Percentiles rank a stretch among this genome's conserved stretches.
phyloP scores from a whole-genome alignment of 2,113 vertebrate species.

The Geococcyx californianus region DNA sequence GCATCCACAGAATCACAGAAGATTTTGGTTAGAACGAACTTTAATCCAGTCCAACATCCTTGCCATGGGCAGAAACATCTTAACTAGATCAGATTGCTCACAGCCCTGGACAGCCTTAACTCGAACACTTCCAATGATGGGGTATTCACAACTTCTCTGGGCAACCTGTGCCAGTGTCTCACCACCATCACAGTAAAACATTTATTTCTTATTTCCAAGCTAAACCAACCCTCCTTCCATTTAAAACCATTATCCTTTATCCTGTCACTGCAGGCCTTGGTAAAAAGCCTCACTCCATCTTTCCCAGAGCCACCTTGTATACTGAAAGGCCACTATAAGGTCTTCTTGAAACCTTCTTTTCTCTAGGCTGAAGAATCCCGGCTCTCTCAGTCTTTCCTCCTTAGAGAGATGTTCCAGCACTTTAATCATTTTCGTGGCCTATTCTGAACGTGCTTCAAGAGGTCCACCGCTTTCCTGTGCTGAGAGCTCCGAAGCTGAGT shows the following conservation, averaged over 20 bases:
- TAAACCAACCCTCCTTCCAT: not conserved
- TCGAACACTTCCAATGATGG: too few species aligned
- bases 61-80: not conserved
- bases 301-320: not conserved
- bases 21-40: not conserved
- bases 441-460: too few species aligned
- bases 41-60: not conserved
- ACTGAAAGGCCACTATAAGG: too few species aligned
- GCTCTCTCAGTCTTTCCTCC: too few species aligned
- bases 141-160: too few species aligned
- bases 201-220: not conserved
- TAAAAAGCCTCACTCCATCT: not conserved
- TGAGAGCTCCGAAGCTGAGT: not conserved
- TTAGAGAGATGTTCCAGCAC: too few species aligned
- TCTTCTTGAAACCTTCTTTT: not conserved
- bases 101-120: too few species aligned
- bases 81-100: not conserved
- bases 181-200: accelerated
- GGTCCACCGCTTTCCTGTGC: not conserved
- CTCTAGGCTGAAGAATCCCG: not conserved
- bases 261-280: not conserved
- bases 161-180: not conserved
- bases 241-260: not conserved
- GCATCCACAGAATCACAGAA: too few species aligned
- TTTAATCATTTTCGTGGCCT: too few species aligned